Base-by-base conservation (phyloP, 2,888 invertebrate genomes). In the Volucella inanis region DNA sequence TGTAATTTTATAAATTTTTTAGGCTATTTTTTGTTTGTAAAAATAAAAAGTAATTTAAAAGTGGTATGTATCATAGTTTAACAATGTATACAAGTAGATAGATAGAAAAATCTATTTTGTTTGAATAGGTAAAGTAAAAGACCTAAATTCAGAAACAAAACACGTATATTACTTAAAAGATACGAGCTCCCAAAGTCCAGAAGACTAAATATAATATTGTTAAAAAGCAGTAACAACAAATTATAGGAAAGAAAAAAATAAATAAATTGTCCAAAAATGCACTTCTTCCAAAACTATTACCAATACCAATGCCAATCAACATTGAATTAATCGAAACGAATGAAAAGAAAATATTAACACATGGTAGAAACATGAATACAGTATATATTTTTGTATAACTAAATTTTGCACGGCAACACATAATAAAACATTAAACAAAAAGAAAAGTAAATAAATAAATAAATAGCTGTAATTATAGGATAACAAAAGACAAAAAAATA, bases 271-370 rank as follows among this genome's bases (percentile, higher is more conserved):
- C 14, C n/a, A 59, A 71, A 68, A 70, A 62, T 65, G 52, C 57
- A 78, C 74, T 84, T 80, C 84, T 84, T 84, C 84, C 84, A 84
- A 84, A 84, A 72, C 68, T 22, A 81, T 68, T 31, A 77, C 76
- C 76, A 77, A 77, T 81, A 80, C 85, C 85, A 85, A 85, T 85
- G 84, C 80, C 81, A 85, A 77, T 81, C 76, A 77, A 75, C 50
- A 85, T 55, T 85, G 72, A 76, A 75, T 65, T 45, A 75, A 76
- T 52, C 57, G 59, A 38, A 71, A 72, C 64, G 49, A 85, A 81
- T 55, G 31, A 67, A 76, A 74, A 50, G 64, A 68, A 18, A 43
- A 64, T 75, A 47, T 61, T 55, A 49, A 65, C 50, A 71, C 47
- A 70, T 50, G 47, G 72, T 79, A 61, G 9, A 52, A 59, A 67